Evolutionary conservation across 2,797 vertebrate genomes (phyloP).

Genomic region (Lemur catta): DNA sequence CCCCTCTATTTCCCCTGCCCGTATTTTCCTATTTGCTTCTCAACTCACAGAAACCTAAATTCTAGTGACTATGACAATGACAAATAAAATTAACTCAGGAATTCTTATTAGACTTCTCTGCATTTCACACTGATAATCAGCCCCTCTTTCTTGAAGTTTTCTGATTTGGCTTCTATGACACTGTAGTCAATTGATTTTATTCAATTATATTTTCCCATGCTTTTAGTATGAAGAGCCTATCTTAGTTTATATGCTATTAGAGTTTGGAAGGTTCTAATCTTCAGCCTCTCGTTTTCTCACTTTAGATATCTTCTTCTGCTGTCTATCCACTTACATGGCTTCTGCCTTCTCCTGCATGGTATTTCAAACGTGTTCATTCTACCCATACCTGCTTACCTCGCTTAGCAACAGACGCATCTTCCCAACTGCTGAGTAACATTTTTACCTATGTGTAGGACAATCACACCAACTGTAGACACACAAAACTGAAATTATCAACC

Average conservation of each 20-base stretch:
- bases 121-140: not conserved
- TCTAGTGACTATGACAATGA: not conserved
- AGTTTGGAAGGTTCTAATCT: not conserved
- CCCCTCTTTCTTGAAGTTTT: not conserved
- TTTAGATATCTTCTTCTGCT: not conserved
- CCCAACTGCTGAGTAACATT: not conserved
- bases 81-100: not conserved
- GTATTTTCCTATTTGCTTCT: not conserved
- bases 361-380: not conserved
- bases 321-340: not conserved
- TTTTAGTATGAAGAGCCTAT: not conserved
- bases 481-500: not conserved
- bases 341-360: not conserved
- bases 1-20: not conserved
- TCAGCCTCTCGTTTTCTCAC: not conserved
- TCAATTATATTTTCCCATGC: not conserved
- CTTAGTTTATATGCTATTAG: not conserved
- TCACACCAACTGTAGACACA: not conserved
- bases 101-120: not conserved
- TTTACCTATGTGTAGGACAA: not conserved
- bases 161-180: not conserved
- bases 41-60: not conserved
- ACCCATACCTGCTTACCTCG: fast-evolving
- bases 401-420: not conserved
- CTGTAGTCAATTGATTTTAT: not conserved